phyloP scores from a whole-genome alignment of 1,140 invertebrate species.

The Adoxophyes honmai region DNA sequence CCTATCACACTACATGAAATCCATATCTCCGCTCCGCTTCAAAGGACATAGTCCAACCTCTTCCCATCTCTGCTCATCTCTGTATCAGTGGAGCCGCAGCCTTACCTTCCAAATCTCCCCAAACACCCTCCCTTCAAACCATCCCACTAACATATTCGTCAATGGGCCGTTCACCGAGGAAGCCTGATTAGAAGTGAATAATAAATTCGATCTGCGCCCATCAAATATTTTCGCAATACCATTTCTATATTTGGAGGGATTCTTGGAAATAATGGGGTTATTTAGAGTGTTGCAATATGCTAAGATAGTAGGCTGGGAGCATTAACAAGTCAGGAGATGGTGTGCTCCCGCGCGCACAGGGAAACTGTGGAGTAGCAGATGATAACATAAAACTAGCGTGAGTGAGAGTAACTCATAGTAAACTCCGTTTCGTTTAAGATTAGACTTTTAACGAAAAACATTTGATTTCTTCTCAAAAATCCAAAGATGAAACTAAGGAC shows the following conservation, averaged over 20 bases:
- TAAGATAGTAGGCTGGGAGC: constrained; percentile 70
- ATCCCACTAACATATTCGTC: constrained; percentile 46
- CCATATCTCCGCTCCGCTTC: too few species aligned
- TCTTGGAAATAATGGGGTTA: constrained; percentile 65
- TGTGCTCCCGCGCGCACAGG: constrained; percentile 37
- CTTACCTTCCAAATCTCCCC: neutral
- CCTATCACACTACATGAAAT: too few species aligned
- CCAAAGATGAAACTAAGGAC: too few species aligned
- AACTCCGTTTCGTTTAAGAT: too few species aligned
- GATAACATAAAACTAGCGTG: too few species aligned
- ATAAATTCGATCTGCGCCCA: constrained; percentile 70
- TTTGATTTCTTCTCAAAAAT: too few species aligned
- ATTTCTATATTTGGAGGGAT: constrained; percentile 62
- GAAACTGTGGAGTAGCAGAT: constrained; percentile 36
- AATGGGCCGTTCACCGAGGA: constrained; percentile 48
- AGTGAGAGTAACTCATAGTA: too few species aligned
- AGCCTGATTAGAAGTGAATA: constrained; percentile 65
- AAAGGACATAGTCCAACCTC: too few species aligned
- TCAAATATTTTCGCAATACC: constrained; percentile 71
- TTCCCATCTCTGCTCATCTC: too few species aligned
- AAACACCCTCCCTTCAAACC: constrained; percentile 10
- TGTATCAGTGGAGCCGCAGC: too few species aligned
- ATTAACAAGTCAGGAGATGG: constrained; percentile 74
- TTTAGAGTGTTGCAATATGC: constrained; percentile 74
- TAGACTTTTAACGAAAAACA: too few species aligned